Base-by-base conservation (phyloP, 2,113 vertebrate genomes). In the Mormyrus lacerda region DNA sequence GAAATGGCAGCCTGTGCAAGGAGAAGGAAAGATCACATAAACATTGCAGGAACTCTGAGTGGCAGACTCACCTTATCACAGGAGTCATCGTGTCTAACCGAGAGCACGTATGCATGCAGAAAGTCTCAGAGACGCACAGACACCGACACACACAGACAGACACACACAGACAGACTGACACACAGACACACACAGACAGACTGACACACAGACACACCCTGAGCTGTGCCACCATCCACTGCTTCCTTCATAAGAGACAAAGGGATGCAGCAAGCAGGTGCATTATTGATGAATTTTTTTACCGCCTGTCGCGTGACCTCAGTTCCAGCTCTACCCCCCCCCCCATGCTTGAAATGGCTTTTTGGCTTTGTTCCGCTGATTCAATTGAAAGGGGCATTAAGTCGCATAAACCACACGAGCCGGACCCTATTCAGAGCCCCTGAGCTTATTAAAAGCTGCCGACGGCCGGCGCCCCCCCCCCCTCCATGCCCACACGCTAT, bases 361-460 rank as follows among this genome's bases (percentile, higher is more conserved):
- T 89, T 47, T 88, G 35, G 27, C 89, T 31, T 61, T 15, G 48
- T 90, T 89, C 65, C 69, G 85, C 89, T 82, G 82, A 88, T 88
- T 47, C 51, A 87, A 89, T 53, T 42, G 11, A 91, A 91, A 88
- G 42, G 89, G 61, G 73, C 88, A 90, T 90, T 90, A 90, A 94
- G 91, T 93, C 90, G 88, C 69, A 88, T 84, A 93, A 93, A 90
- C 48, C 9, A 92, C 4, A 47, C 90, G 91, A 91, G 90, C 89
- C 92, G 89, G 90, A 89, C 1, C 0, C 90, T 92, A 50, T 53
- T 89, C 55, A 87, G 92, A 89, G 39, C 90, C 92, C 94, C 91
- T 91, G 91, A 83, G 85, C 84, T 93, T 91, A 93, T 92, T 91
- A 93, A 94, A 94, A 92, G 55, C 51, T 15, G 42, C 47, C 73